Base-by-base conservation (phyloP, 2,888 invertebrate genomes). In the Altica lythri region DNA sequence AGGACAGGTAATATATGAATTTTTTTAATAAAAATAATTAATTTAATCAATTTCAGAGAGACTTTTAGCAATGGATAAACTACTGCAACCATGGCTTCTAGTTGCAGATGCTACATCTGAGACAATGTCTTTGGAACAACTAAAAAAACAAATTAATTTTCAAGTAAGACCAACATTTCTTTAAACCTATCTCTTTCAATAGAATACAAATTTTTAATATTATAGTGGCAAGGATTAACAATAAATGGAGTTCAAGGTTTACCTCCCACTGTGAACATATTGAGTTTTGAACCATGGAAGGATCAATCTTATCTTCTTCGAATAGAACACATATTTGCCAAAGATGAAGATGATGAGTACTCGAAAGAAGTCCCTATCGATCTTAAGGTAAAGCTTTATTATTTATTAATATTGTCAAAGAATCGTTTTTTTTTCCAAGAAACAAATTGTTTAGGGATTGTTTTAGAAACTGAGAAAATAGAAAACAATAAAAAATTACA, bases 241-340 rank as follows among this genome's bases (percentile, higher is more conserved):
- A 30, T 30, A 13, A 13, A 30, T 13, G 30, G 30, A 30, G 30
- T 30, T 30, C 13, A 30, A 30, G 30, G 76, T 22, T 69, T 85
- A 1, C 83, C 85, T 0, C 72, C 75, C 0, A 82, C 83, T 64
- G 73, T 85, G 6, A 79, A 83, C 44, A 68, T 86, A 1, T 66
- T 85, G 30, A 84, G 83, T 0, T 65, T 85, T 61, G 85, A 86
- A 68, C 82, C 83, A 0, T 84, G 84, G 83, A 80, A 80, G 79
- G 49, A 78, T 0, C 77, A 78, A 0, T 59, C 56, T 4, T 60
- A 58, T 2, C 74, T 86, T 1, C 65, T 85, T 0, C 72, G 85
- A 0, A 71, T 86, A 16, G 85, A 86, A 64, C 84, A 86, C 57
- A 79, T 82, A 12, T 74, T 81, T 54, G 83, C 83, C 53, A 69